Evolutionary conservation across 1,140 invertebrate genomes (phyloP), one percentile per base, ranked within the genome.

Genomic region (Drosophila repleta): DNA sequence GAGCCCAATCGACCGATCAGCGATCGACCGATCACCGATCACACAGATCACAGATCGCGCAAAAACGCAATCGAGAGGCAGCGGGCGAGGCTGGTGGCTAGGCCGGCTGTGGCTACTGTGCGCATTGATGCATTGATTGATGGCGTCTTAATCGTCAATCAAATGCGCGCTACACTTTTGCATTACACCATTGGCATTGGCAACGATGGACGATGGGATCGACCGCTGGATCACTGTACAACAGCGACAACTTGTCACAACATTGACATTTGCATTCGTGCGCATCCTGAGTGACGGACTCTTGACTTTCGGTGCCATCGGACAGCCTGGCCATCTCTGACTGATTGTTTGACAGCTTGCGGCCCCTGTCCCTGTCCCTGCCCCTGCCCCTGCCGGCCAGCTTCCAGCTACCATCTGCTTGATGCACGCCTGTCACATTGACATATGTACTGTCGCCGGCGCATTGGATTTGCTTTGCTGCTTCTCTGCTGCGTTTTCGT

Each of bases 141-240:
- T 89, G 84, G 84, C 84, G 84, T 84, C 84, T 89, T 89, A 90
- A 90, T 89, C 80, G 85, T 89, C 80, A 80, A 89, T 89, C 84
- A 89, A 89, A 89, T 79, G 83, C 84, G 81, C 81, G 73, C 79
- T 79, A 84, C 80, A 83, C 79, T 83, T 79, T 84, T 69, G 76
- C 80, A 88, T 85, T 85, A 70, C 81, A 83, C 56, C 66, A 70
- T 57, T 43, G 55, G 17, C 55, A 57, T 57, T 57, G 55, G 61
- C 24, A 5, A 60, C n/a, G n/a, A n/a, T n/a, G n/a, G n/a, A 46
- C 32, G 45, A 15, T 41, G 53, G 53, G 43, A 63, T 48, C 68
- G 53, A 64, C 41, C 49, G 60, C 18, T 48, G 29, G 62, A 65
- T 56, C 20, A 15, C 17, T 10, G 58, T 76, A 75, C 70, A 65